Evolutionary conservation across 2,888 invertebrate species (phyloP).

Genomic region (Charanyca ferruginea): DNA sequence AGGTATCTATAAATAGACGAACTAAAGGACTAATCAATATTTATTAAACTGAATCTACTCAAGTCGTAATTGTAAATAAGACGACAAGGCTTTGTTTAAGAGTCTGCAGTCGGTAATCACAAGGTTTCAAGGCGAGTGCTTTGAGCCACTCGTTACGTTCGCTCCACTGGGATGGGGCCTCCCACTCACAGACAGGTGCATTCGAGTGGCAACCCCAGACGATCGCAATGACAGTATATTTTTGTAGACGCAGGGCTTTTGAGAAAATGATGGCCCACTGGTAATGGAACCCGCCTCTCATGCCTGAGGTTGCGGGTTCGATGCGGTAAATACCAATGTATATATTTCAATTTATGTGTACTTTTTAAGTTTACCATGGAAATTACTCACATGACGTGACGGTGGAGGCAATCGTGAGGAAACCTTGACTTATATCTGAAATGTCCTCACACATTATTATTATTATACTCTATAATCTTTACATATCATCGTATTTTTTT

Average conservation of each 20-base stretch:
- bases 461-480: too few species aligned
- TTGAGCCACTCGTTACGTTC: slow-evolving; percentile 61
- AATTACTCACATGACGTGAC: too few species aligned
- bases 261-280: too few species aligned
- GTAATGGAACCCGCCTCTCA: too few species aligned
- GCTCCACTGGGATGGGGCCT: slow-evolving; percentile 39
- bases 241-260: slow-evolving; percentile 8
- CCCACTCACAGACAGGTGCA: slow-evolving; percentile 27
- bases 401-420: too few species aligned
- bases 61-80: slow-evolving; percentile 15
- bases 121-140: slow-evolving; percentile 35
- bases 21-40: not conserved
- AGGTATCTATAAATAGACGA: not conserved
- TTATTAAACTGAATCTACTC: slow-evolving; percentile 6
- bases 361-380: too few species aligned
- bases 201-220: slow-evolving; percentile 25
- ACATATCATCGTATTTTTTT: too few species aligned
- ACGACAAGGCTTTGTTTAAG: slow-evolving; percentile 42
- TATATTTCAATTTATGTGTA: too few species aligned
- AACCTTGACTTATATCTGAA: too few species aligned
- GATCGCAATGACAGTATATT: slow-evolving; percentile 10
- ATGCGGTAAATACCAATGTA: too few species aligned
- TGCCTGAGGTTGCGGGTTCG: too few species aligned
- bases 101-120: slow-evolving; percentile 40
- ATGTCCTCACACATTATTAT: too few species aligned